Evolutionary conservation across 2,113 vertebrate genomes (phyloP).

Genomic region (Glaucomys volans): DNA sequence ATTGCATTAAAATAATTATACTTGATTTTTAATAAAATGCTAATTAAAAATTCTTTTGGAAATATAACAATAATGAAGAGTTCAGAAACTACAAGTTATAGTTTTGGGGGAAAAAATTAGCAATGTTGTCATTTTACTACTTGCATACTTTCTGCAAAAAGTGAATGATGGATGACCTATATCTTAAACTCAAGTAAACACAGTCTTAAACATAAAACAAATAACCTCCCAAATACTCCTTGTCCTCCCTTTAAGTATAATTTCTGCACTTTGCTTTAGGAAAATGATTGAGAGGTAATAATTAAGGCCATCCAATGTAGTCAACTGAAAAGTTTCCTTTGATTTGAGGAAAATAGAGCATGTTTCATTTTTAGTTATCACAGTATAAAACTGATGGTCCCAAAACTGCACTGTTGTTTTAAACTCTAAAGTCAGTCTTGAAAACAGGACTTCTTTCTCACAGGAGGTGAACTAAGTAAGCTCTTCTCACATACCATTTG

Average conservation of each 20-base stretch:
- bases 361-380: conserved; percentile 76
- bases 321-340: conserved; percentile 76
- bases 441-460: conserved; percentile 73
- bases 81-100: conserved; percentile 69
- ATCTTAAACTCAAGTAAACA: conserved; percentile 73
- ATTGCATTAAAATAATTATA: conserved; percentile 83
- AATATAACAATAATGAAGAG: conserved; percentile 68
- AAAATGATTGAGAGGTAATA: conserved; percentile 82
- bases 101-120: conserved; percentile 71
- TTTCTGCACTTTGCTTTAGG: conserved; percentile 69
- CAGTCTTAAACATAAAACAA: conserved; percentile 48
- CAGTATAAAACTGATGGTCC: conserved; percentile 84
- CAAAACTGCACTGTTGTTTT: conserved; percentile 79
- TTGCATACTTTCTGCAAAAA: conserved; percentile 66
- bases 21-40: conserved; percentile 71
- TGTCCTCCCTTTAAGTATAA: conserved; percentile 63
- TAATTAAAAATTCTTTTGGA: conserved; percentile 67
- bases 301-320: conserved; percentile 85
- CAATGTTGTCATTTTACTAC: conserved; percentile 68
- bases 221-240: conserved; percentile 55
- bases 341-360: conserved; percentile 77
- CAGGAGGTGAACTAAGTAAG: conserved; percentile 74
- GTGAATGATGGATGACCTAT: conserved; percentile 57
- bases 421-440: conserved; percentile 70
- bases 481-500: conserved; percentile 73